Evolutionary conservation across 2,888 invertebrate genomes (phyloP), one percentile per base, ranked within the genome.

Genomic region (Himalopsyche anomala): DNA sequence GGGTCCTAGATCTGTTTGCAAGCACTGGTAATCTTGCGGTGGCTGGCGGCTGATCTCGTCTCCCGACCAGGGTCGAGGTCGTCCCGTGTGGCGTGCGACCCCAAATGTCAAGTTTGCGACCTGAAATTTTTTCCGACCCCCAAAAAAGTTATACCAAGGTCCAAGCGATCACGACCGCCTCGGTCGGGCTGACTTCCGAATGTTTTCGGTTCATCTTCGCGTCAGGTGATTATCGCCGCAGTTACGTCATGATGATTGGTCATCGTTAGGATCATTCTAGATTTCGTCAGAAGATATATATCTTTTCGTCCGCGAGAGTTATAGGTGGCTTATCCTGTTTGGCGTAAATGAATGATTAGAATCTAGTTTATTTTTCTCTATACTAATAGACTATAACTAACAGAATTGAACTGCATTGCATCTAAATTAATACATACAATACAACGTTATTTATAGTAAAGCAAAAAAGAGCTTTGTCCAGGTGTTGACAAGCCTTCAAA

Each of bases 31-130:
- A 74, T 74, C 74, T 74, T 19, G 19, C 74, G 74, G 74, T 36
- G 74, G 62, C 62, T 19, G 62, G 62, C 11, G 56, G 69, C 69
- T 69, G 6, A 69, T 28, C 36, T 28, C 74, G 74, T 51, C 15
- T 81, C 85, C 56, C 81, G 85, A 54, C 80, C 17, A 81, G 80
- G 85, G 86, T 87, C 87, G 84, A 85, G 84, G 86, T 74, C 85
- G 84, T 74, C 51, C 80, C 45, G 81, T 83, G 83, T 62, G 81
- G 82, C 83, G 80, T 82, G 81, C 83, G 87, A 87, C 87, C 87
- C 85, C 85, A 38, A 45, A 69, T 85, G 87, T 85, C 87, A 87
- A 82, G 85, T 51, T 74, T 80, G 62, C 79, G 79, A 83, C 85
- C 85, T 54, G 85, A 87, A 83, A 69, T 80, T 83, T 62, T 69